These are phyloP conservation scores for Drosophila algonquin DNA, from an alignment of 2,888 invertebrate genomes.

Conservation along the genomic window DNA sequence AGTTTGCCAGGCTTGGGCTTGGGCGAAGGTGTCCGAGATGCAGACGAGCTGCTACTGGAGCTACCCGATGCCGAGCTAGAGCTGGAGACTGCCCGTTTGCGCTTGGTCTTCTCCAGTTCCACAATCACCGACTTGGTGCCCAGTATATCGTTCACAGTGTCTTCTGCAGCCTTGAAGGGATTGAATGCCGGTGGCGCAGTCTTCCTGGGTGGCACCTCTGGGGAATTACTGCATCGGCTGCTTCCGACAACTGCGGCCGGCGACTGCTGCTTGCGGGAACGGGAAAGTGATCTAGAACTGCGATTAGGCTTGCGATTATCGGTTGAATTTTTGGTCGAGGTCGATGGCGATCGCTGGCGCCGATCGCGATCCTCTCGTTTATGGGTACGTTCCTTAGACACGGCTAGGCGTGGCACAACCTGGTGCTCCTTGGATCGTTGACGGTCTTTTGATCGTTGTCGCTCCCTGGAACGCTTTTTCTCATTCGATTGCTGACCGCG, in stretches of 20 bases:
- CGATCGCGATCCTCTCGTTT: conserved; percentile 25
- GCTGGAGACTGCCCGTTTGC: conserved; percentile 53
- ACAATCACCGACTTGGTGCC: conserved; percentile 69
- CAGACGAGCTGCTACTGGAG: conserved; percentile 45
- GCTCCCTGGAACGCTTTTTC: conserved; percentile 50
- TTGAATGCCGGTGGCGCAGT: conserved; percentile 58
- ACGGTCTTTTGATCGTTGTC: conserved; percentile 18
- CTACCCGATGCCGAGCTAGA: conserved; percentile 54
- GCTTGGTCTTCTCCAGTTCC: conserved; percentile 62
- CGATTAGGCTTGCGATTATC: conserved; percentile 46
- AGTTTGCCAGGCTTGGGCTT: conserved; percentile 52
- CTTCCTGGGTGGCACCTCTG: conserved; percentile 47
- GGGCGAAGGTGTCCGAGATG: conserved; percentile 38
- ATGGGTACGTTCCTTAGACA: conserved; percentile 29
- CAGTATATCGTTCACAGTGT: conserved; percentile 67
- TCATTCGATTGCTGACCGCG: conserved; percentile 32
- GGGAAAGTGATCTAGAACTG: conserved; percentile 50
- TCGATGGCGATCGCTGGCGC: conserved; percentile 32
- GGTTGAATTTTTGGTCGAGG: conserved; percentile 12
- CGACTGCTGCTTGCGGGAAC: conserved; percentile 32
- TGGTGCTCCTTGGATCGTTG: not conserved
- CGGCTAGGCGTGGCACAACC: not conserved
- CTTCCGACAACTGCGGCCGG: conserved; percentile 4
- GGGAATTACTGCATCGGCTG: conserved; percentile 43
- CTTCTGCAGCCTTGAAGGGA: conserved; percentile 74